These are phyloP conservation scores for Parambassis ranga DNA, from an alignment of 2,797 vertebrate species.

Conservation along the genomic window DNA sequence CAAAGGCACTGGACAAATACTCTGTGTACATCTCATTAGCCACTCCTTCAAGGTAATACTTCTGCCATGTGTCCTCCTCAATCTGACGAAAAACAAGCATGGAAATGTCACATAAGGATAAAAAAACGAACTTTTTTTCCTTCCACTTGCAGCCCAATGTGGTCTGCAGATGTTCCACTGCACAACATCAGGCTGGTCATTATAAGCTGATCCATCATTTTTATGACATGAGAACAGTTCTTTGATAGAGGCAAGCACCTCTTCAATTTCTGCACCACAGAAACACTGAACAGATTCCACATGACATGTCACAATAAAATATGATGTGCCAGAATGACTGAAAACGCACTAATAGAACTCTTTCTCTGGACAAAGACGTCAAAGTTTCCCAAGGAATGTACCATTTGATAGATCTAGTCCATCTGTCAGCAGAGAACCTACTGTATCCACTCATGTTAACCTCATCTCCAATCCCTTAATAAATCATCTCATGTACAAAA, in stretches of 20 bases:
- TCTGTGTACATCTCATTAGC: conserved; percentile 99
- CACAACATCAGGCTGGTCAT: conserved; percentile 71
- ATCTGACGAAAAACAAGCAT: conserved; percentile 80
- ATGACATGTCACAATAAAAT: conserved; percentile 74
- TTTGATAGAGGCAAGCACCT: conserved; percentile 74
- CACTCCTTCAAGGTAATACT: conserved; percentile 99
- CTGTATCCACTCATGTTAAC: conserved; percentile 37
- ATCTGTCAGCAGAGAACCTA: conserved; percentile 48
- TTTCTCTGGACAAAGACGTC: conserved; percentile 60
- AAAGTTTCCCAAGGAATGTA: conserved; percentile 26
- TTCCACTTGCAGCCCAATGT: conserved; percentile 62
- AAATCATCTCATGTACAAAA: conserved; percentile 44
- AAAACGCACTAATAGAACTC: conserved; percentile 58
- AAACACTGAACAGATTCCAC: conserved; percentile 74
- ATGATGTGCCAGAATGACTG: conserved; percentile 72
- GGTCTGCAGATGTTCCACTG: conserved; percentile 73
- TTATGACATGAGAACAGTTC: conserved; percentile 74
- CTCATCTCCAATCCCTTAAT: conserved; percentile 27
- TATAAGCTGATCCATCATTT: conserved; percentile 78
- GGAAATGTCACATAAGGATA: conserved; percentile 30
- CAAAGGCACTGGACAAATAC: conserved; percentile 99
- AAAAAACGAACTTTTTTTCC: conserved; percentile 28
- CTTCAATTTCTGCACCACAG: conserved; percentile 66
- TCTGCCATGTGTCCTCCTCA: conserved; percentile 99
- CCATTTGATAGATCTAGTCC: conserved; percentile 48